Evolutionary conservation across 2,797 vertebrate genomes (phyloP).

Genomic region (Platyrinchus mystaceus): DNA sequence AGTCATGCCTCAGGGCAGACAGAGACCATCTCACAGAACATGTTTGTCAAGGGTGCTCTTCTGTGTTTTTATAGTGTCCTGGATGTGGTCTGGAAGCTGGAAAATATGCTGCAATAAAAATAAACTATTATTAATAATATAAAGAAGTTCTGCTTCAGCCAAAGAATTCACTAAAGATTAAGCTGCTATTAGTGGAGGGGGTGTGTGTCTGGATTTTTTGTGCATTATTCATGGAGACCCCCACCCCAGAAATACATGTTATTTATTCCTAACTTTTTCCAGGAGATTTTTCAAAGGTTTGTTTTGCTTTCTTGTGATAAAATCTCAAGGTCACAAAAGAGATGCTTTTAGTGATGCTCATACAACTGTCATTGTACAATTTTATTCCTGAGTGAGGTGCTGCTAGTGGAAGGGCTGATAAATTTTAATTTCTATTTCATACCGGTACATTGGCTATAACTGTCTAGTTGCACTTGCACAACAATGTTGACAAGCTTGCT

Average conservation of each 20-base stretch:
- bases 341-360: constrained; percentile 10
- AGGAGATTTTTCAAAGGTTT: constrained; percentile 9
- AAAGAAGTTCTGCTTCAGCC: not conserved
- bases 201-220: not conserved
- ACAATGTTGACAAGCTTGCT: not conserved
- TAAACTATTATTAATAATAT: constrained; percentile 6
- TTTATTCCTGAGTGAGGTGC: constrained; percentile 32
- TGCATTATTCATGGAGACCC: not conserved
- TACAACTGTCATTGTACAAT: constrained; percentile 29
- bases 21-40: not conserved
- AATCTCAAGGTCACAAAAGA: constrained; percentile 57
- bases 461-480: not conserved
- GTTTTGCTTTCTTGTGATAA: not conserved
- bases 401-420: constrained; percentile 17
- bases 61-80: not conserved
- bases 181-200: not conserved
- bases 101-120: not conserved
- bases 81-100: not conserved
- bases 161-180: not conserved
- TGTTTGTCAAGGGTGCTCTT: not conserved
- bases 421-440: constrained; percentile 53
- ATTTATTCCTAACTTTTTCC: constrained; percentile 47
- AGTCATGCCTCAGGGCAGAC: not conserved
- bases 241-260: not conserved
- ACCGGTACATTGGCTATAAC: not conserved